Evolutionary conservation across 2,888 invertebrate genomes (phyloP), one percentile per base, ranked within the genome.

Genomic region (Embidobia sp.): DNA sequence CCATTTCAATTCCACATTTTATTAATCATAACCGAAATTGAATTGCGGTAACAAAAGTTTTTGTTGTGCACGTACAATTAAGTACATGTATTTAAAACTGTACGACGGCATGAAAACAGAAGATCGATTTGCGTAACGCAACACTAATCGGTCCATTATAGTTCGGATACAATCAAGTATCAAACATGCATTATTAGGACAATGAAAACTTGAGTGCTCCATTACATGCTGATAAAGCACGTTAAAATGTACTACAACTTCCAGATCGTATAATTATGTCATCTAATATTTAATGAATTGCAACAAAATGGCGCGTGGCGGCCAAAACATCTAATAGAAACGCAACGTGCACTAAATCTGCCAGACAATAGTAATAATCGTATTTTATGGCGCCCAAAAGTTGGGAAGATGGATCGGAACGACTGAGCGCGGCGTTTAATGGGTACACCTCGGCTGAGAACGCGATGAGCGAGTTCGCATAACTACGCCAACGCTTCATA

Each of bases 331-430:
- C 53, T 72, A 67, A 67, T 67, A 61, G 57, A 69, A 51, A 48
- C 51, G 48, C 16, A 59, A 29, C 6, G 37, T 18, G 66, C 22
- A 19, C 63, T 72, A 70, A 77, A 79, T 79, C 79, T 77, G 72
- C 49, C 77, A 55, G 74, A 66, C 57, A 61, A 40, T 51, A 77
- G 75, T 72, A 73, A 79, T 79, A 79, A 79, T 77, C 77, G 77
- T 75, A 79, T 73, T 77, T 79, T 77, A 77, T 79, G 33, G 67
- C 37, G 19, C 42, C 51, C 64, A 29, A 74, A 70, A 66, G 75
- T 70, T 79, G 37, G 49, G 48, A 73, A 75, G 75, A 73, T 69
- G 75, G 64, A 79, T 79, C 55, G 67, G 63, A 61, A 59, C 73
- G 70, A 66, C 49, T 67, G 72, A 64, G 64, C 63, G 64, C 27